phyloP scores from a whole-genome alignment of 2,113 vertebrate species.

The Ondatra zibethicus region DNA sequence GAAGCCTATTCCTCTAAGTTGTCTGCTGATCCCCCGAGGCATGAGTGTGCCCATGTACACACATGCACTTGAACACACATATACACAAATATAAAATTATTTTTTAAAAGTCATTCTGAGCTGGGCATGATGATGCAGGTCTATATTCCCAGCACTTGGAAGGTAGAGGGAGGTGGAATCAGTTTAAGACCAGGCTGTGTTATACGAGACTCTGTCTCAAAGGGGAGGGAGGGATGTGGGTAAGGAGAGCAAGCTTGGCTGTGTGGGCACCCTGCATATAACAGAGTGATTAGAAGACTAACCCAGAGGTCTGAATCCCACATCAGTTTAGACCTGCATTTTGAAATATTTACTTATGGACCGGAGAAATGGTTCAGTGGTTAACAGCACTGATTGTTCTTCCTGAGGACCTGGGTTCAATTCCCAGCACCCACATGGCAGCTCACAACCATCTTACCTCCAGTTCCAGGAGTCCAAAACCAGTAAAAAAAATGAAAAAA shows the following conservation, averaged over 20 bases:
- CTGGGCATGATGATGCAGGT: background rate
- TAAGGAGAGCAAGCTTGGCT: background rate
- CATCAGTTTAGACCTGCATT: background rate
- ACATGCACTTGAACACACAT: background rate
- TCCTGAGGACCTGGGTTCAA: too few relatives aligned
- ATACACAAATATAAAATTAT: background rate
- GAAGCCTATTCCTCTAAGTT: background rate
- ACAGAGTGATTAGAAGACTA: background rate
- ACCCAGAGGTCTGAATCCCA: background rate
- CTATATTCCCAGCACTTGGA: background rate
- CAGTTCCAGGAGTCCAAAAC: too few relatives aligned
- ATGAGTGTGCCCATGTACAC: background rate
- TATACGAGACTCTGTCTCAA: too few relatives aligned
- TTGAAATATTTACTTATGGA: too few relatives aligned
- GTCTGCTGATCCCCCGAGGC: background rate
- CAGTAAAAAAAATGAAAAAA: too few relatives aligned
- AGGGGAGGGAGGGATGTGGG: too few relatives aligned
- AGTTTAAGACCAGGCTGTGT: background rate
- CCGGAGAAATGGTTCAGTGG: too few relatives aligned
- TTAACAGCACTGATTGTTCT: too few relatives aligned
- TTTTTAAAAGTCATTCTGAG: background rate
- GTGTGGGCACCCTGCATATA: background rate
- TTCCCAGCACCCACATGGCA: too few relatives aligned
- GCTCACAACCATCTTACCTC: too few relatives aligned
- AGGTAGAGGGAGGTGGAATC: background rate